Evolutionary conservation across 2,888 invertebrate species (phyloP).

Genomic region (Tribolium freemani): DNA sequence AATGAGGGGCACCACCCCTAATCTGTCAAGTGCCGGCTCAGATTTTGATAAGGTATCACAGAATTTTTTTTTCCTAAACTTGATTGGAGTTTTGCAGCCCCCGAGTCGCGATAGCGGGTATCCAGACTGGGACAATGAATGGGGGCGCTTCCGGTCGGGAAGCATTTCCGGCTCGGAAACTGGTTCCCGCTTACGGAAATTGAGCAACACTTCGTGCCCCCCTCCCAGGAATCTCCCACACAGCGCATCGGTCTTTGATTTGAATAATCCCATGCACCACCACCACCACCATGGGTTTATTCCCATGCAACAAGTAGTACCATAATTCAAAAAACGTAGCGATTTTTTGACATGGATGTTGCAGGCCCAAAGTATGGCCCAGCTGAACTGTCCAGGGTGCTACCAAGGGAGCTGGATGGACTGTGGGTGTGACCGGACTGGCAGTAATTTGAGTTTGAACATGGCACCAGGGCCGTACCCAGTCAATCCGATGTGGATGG

Average conservation of each 20-base stretch:
- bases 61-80: background rate
- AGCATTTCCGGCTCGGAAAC: slow-evolving; percentile 66
- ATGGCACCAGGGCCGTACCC: slow-evolving; percentile 62
- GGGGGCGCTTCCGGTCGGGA: slow-evolving; percentile 62
- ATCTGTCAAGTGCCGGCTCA: slow-evolving; percentile 62
- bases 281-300: slow-evolving; percentile 64
- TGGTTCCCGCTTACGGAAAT: slow-evolving; percentile 56
- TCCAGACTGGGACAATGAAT: slow-evolving; percentile 68
- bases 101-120: slow-evolving; percentile 67
- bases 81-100: slow-evolving; percentile 56
- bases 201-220: slow-evolving; percentile 63
- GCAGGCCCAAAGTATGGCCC: slow-evolving; percentile 82
- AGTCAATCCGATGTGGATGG: slow-evolving; percentile 68
- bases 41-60: slow-evolving; percentile 61
- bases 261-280: slow-evolving; percentile 63
- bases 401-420: slow-evolving; percentile 65
- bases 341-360: slow-evolving; percentile 25
- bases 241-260: slow-evolving; percentile 72
- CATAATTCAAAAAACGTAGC: background rate
- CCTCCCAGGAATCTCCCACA: slow-evolving; percentile 58
- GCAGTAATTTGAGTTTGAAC: slow-evolving; percentile 72
- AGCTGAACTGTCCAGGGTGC: slow-evolving; percentile 75
- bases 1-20: slow-evolving; percentile 68
- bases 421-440: slow-evolving; percentile 65
- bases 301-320: slow-evolving; percentile 73